Evolutionary conservation across 1,140 invertebrate genomes (phyloP), one percentile per base, ranked within the genome.

Genomic region (Calephelis nemesis): DNA sequence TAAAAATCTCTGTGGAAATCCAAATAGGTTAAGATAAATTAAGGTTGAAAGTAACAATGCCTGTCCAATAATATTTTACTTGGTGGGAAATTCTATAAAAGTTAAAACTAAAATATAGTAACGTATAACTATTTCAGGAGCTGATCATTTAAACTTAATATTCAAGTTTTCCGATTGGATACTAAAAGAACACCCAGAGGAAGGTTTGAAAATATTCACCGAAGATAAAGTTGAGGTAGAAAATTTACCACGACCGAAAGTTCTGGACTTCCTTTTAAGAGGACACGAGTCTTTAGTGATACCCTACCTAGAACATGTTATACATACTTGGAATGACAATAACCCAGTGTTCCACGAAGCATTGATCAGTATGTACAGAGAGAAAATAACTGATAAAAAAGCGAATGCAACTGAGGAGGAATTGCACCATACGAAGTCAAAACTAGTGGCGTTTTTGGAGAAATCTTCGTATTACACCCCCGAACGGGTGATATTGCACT

Each of bases 141-240:
- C 92, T 12, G 96, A 98, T 72, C 94, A 99, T 84, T 94, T 99
- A 73, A 95, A 97, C 75, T 88, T 99, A 47, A 98, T 99, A 77
- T 96, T 99, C 75, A 96, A 99, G 87, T 99, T 98, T 93, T 94
- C 98, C n/a, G 95, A 96, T 69, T 98, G 97, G 97, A 96, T 99
- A 54, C 87, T 99, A 15, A 94, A 95, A 71, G 94, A 96, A 77
- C 93, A 97, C 88, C 97, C 98, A 2, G 96, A 97, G 74, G 97
- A 98, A 89, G 98, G 98, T 10, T 88, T 99, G 0, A 96, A 96
- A 84, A 99, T 99, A 83, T 99, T 99, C 84, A 98, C 96, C 65
- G 98, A 99, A 89, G 97, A 99, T 84, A 92, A 97, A 9, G 89
- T 95, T 65, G 97, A 98, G 94, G 96, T 98, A 0, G 97, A 99